phyloP scores from a whole-genome alignment of 2,113 vertebrate genomes.

The Acanthochromis polyacanthus region DNA sequence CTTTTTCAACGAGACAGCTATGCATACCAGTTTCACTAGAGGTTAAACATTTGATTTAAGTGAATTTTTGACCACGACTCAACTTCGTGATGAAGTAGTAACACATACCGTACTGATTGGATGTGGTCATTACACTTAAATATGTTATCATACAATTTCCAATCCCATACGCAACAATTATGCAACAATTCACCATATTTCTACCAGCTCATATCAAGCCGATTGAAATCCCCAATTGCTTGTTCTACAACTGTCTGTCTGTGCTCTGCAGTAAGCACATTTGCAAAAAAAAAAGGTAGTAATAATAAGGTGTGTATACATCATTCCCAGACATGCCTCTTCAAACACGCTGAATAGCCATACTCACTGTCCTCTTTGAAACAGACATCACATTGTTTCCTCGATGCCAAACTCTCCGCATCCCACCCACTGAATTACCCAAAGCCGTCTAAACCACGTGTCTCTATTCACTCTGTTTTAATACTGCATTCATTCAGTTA shows the following conservation, averaged over 20 bases:
- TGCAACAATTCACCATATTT: background rate
- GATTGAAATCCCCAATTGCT: background rate
- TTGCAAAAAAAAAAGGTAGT: background rate
- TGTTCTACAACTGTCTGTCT: background rate
- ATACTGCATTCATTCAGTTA: background rate
- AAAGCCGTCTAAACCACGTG: slow-evolving; percentile 40
- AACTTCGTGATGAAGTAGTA: background rate
- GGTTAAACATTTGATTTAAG: background rate
- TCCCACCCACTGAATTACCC: slow-evolving; percentile 59
- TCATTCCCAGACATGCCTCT: slow-evolving; percentile 17
- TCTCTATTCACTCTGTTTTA: slow-evolving; percentile 13
- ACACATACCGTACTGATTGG: background rate
- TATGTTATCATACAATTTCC: background rate
- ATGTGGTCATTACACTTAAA: background rate
- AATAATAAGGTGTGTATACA: slow-evolving; percentile 24
- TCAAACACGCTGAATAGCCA: slow-evolving; percentile 33
- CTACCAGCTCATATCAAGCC: background rate
- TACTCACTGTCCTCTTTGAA: slow-evolving; percentile 39
- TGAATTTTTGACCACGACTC: background rate
- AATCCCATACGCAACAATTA: background rate
- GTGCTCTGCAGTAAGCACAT: slow-evolving; percentile 4
- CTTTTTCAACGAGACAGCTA: background rate
- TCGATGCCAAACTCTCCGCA: slow-evolving; percentile 49
- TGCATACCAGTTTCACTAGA: background rate
- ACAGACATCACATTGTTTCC: slow-evolving; percentile 71